phyloP scores from a whole-genome alignment of 2,797 vertebrate species.

The Zenarchopterus dispar region DNA sequence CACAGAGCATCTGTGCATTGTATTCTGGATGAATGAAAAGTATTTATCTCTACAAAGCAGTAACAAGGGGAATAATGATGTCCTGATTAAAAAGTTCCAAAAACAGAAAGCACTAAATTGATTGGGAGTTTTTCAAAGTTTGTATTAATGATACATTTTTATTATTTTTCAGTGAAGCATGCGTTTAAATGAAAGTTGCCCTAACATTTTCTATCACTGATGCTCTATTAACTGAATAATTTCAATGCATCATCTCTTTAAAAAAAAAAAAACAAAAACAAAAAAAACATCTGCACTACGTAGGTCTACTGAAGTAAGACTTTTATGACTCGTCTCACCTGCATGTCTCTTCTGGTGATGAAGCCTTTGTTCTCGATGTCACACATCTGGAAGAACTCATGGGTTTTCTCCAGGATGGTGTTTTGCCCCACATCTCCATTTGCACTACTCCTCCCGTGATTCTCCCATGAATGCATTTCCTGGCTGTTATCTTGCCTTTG shows the following conservation, averaged over 20 bases:
- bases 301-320: not conserved
- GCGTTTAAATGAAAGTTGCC: too few species aligned
- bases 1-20: not conserved
- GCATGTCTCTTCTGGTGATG: slow-evolving; percentile 88
- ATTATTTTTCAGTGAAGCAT: not conserved
- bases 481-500: slow-evolving; percentile 15
- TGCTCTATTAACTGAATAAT: not conserved
- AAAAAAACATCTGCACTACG: not conserved
- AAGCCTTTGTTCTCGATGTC: slow-evolving; percentile 93
- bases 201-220: too few species aligned
- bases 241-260: not conserved
- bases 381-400: slow-evolving; percentile 93
- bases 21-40: slow-evolving; percentile 13
- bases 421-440: slow-evolving; percentile 45
- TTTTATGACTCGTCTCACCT: slow-evolving; percentile 77
- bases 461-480: slow-evolving; percentile 18
- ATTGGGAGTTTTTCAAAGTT: slow-evolving; percentile 12
- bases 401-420: slow-evolving; percentile 85
- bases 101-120: not conserved
- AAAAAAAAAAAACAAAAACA: too few species aligned
- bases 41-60: not conserved
- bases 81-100: not conserved
- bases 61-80: not conserved
- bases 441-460: slow-evolving; percentile 9
- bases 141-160: not conserved